phyloP scores from a whole-genome alignment of 35 echinoderm and acorn worm genomes.

The Nesometra sesokonis region DNA sequence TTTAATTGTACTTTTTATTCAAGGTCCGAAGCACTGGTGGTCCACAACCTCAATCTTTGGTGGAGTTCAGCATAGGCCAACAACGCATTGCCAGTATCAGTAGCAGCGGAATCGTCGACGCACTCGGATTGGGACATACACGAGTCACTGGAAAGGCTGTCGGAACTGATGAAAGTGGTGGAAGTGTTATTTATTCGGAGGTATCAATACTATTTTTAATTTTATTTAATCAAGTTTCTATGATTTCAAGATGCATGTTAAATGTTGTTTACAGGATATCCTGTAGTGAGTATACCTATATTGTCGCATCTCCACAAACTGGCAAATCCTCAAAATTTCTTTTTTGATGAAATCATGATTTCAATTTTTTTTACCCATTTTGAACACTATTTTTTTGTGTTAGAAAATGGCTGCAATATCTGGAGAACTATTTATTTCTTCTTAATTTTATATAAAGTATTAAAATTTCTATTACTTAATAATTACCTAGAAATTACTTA shows the following conservation, averaged over 20 bases:
- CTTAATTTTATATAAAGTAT: no score
- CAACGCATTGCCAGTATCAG: slow-evolving; percentile 50
- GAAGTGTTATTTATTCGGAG: slow-evolving; percentile 65
- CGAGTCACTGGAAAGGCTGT: slow-evolving; percentile 52
- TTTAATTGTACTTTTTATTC: not conserved
- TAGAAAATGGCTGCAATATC: no score
- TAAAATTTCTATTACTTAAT: no score
- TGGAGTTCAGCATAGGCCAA: slow-evolving; percentile 58
- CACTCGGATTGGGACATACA: slow-evolving; percentile 48
- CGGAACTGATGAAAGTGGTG: slow-evolving; percentile 76
- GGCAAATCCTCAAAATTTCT: not conserved
- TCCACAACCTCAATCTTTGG: slow-evolving; percentile 64
- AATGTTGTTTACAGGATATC: no score
- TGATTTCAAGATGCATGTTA: no score
- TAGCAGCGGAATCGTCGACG: slow-evolving; percentile 63
- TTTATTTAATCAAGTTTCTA: not conserved
- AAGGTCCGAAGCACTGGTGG: slow-evolving; percentile 86
- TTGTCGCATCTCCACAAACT: no score
- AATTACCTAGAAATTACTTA: no score
- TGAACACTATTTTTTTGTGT: no score
- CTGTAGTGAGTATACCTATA: no score
- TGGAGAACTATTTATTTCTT: no score
- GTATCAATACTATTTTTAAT: not conserved
- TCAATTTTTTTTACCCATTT: no score
- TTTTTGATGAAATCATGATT: not conserved